Base-by-base conservation (phyloP, 2,113 vertebrate genomes). In the Paralichthys olivaceus region DNA sequence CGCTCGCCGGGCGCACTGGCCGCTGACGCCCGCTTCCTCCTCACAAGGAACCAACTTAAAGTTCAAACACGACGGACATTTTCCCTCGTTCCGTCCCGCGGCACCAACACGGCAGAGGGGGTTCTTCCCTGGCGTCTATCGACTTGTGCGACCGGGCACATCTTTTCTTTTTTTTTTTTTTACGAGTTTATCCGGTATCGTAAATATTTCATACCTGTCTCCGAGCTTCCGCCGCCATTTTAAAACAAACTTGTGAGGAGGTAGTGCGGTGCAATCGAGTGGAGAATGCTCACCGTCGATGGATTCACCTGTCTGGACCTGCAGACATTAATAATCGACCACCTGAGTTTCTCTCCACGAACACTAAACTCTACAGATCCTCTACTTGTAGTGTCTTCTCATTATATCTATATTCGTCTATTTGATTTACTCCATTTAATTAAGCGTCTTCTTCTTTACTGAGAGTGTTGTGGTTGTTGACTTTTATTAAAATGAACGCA, bases 211-310 rank as follows among this genome's bases (percentile, higher is more conserved):
- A 51, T 93, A 94, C 94, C 94, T 93, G 91, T 82, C 71, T 83
- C 66, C 59, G 58, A 19, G 87, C 84, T 80, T 89, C 90, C 88
- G 89, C 82, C 94, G 94, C 94, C 95, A 95, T 95, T 89, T 95
- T 95, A 93, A 92, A 89, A 86, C 82, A 85, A 92, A 94, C 81
- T 92, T 91, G 73, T 69, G 54, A 34, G n/a, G 57, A 43, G 69
- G 51, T 74, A 87, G 89, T 74, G 77, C 61, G 22, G 69, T 71
- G 87, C 83, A 93, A 92, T 93, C 89, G 87, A 91, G 85, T 71
- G 65, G 29, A 69, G 91, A 91, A 74, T 72, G 83, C 23, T 58
- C 34, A 49, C 34, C 34, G 62, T 85, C 90, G 90, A 94, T 90
- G 43, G 75, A 70, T 92, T 91, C 89, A 94, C 93, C 93, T 94